These are phyloP conservation scores for Phyllostomus discolor DNA, from an alignment of 2,113 vertebrate genomes.

Conservation along the genomic window DNA sequence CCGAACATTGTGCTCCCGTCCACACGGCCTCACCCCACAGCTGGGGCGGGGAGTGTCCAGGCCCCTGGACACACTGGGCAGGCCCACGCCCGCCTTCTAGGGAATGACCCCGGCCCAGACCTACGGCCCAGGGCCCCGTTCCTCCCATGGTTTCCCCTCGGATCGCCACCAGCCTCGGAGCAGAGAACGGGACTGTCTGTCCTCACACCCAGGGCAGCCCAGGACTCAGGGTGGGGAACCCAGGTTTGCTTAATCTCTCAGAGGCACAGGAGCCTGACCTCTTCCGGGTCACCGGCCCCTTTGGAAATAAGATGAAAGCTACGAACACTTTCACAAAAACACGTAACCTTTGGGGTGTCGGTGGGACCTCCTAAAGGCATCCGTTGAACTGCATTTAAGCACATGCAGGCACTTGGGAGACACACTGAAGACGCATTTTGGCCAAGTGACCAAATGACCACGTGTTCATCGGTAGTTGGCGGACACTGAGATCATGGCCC, in stretches of 20 bases:
- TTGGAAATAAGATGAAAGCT: not conserved
- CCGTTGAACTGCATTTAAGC: not conserved
- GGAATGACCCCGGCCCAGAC: not conserved
- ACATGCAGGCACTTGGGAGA: fast-evolving
- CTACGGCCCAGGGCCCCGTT: not conserved
- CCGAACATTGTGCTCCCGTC: not conserved
- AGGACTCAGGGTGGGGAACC: not conserved
- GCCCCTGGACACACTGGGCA: not conserved
- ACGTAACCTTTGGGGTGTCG: not conserved
- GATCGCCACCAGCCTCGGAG: no score
- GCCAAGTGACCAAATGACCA: not conserved
- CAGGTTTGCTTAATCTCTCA: not conserved
- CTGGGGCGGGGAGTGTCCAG: not conserved
- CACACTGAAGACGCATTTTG: fast-evolving
- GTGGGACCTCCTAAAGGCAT: no score
- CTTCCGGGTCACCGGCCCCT: not conserved
- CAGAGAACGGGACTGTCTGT: no score
- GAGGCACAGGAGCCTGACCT: not conserved
- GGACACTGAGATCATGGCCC: not conserved
- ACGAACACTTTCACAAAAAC: not conserved
- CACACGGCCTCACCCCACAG: not conserved
- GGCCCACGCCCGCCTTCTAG: not conserved
- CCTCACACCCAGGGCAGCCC: no score
- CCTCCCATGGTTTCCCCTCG: not conserved
- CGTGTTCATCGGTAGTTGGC: not conserved